phyloP scores from a whole-genome alignment of 2,888 invertebrate genomes.

The Eupeodes latifasciatus region DNA sequence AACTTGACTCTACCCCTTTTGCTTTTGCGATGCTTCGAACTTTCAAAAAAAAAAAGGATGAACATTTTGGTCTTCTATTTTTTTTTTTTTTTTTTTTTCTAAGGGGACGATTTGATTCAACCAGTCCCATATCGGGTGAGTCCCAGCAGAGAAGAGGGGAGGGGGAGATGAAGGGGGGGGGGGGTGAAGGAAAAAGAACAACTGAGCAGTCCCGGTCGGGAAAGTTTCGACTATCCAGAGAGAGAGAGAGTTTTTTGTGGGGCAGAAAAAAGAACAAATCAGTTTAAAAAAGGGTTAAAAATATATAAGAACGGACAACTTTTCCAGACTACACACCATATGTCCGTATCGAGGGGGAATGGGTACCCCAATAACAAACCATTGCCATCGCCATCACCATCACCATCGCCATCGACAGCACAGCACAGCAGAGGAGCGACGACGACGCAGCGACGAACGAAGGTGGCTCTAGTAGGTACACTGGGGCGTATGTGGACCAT shows the following conservation, averaged over 20 bases:
- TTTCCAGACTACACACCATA: conserved; percentile 73
- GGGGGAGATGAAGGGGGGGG: not conserved
- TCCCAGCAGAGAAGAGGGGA: not conserved
- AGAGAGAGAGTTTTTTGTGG: not conserved
- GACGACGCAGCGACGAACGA: not conserved
- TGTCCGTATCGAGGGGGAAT: conserved; percentile 31
- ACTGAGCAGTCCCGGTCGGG: conserved; percentile 71
- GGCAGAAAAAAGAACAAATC: conserved; percentile 63
- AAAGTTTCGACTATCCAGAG: conserved; percentile 45
- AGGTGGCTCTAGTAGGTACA: not conserved
- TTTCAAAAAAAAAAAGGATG: conserved; percentile 16
- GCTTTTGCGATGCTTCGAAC: not conserved
- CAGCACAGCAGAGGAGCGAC: not conserved
- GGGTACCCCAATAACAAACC: conserved; percentile 26
- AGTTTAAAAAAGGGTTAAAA: conserved; percentile 67
- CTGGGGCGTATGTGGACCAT: conserved; percentile 74
- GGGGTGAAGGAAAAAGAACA: conserved; percentile 31
- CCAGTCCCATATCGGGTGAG: not conserved
- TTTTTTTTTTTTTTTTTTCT: not conserved
- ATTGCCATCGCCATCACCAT: conserved; percentile 8
- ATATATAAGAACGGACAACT: conserved; percentile 64
- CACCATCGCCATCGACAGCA: not conserved
- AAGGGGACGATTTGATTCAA: conserved; percentile 6
- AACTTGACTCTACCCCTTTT: not conserved
- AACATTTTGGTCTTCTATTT: conserved; percentile 28